These are phyloP conservation scores for Phylloscopus collybita DNA, from an alignment of 2,797 vertebrate genomes.

Conservation along the genomic window DNA sequence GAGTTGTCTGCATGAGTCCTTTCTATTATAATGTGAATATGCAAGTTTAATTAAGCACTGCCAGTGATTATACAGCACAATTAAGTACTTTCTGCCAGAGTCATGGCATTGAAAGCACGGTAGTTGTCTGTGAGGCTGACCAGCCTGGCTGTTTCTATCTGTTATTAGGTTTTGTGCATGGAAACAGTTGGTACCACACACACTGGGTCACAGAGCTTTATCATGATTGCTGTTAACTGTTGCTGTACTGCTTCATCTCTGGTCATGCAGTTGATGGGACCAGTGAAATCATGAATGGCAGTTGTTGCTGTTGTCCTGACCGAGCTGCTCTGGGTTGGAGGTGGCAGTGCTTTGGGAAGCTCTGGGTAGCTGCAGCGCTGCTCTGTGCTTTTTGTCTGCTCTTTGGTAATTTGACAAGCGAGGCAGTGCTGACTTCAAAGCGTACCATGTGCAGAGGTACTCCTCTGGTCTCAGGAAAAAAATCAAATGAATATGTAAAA, in stretches of 20 bases:
- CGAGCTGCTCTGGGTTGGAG: fast-evolving
- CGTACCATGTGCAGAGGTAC: not conserved
- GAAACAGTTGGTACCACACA: not conserved
- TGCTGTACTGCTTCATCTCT: not conserved
- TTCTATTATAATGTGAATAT: not conserved
- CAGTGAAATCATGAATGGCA: not conserved
- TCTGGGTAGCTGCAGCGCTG: not conserved
- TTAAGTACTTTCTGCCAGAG: not conserved
- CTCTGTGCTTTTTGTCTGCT: not conserved
- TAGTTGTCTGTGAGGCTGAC: not conserved
- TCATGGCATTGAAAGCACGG: not conserved
- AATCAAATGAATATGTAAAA: not conserved
- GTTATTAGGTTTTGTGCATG: not conserved
- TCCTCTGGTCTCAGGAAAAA: not conserved
- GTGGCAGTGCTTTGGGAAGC: not conserved
- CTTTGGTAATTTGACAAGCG: not conserved
- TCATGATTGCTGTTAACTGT: not conserved
- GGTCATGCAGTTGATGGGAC: not conserved
- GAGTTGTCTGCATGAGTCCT: slow-evolving; percentile 2
- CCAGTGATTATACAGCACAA: fast-evolving
- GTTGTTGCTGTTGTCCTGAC: not conserved
- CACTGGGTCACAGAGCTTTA: not conserved
- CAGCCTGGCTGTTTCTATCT: not conserved
- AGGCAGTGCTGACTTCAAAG: not conserved
- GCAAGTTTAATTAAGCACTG: not conserved